A percentile compares a stretch with the other conserved stretches of the same genome.
Conservation (phyloP, 2,797 vertebrate species). For the Yasuhikotakia modesta region DNA sequence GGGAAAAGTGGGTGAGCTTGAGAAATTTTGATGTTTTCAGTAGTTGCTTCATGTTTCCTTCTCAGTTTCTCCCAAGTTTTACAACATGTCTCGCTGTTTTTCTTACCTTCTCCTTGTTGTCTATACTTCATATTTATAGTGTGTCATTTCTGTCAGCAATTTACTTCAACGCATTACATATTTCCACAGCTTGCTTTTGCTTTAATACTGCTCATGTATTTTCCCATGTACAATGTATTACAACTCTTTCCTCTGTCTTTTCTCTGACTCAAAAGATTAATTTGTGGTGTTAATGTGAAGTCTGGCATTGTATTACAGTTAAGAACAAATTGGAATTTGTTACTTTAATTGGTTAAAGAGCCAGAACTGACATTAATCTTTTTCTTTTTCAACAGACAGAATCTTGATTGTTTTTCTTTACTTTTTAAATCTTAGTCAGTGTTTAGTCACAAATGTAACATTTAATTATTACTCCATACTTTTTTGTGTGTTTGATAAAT, state of each 20-base stretch:
- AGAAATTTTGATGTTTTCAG: background rate
- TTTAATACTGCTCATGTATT: background rate
- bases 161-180: background rate
- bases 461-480: background rate
- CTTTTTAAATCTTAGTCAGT: too few relatives aligned
- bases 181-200: background rate
- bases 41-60: constrained; percentile 5
- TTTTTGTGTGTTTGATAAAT: background rate
- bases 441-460: background rate
- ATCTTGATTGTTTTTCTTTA: too few relatives aligned
- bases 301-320: too few relatives aligned
- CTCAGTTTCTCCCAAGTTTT: constrained; percentile 15
- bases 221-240: background rate
- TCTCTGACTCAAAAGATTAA: background rate
- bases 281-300: background rate
- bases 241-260: background rate
- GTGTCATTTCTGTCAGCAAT: background rate
- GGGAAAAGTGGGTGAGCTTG: background rate
- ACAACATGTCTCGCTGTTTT: constrained; percentile 25
- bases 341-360: too few relatives aligned
- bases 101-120: constrained; percentile 5
- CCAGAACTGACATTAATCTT: too few relatives aligned
- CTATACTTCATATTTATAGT: constrained; percentile 8
- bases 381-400: too few relatives aligned
- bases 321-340: too few relatives aligned